These are phyloP conservation scores for Pogonomyrmex barbatus DNA, from an alignment of 1,140 invertebrate species.

Conservation along the genomic window DNA sequence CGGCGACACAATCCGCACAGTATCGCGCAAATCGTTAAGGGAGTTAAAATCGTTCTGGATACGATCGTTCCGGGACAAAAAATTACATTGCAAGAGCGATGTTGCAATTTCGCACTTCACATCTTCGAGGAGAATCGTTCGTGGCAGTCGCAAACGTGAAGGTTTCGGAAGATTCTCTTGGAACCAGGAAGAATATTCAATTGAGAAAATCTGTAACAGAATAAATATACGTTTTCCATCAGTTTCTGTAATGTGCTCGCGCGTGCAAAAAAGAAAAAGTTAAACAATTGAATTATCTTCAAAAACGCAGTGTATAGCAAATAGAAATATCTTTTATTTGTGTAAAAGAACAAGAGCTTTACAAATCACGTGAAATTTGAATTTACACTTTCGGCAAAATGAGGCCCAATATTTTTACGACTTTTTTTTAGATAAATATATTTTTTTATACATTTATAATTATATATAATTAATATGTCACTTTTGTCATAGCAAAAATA, in stretches of 20 bases:
- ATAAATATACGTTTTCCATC: background rate
- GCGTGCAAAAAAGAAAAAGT: background rate
- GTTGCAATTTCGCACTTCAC: constrained; percentile 8
- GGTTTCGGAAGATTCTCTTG: background rate
- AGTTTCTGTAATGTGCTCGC: background rate
- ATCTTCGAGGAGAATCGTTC: background rate
- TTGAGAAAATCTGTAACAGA: constrained; percentile 52
- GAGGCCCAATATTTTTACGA: background rate
- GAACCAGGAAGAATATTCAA: background rate
- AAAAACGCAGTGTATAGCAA: background rate
- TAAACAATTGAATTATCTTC: background rate
- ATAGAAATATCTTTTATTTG: background rate
- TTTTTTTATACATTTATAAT: background rate
- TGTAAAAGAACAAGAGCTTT: background rate
- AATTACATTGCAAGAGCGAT: background rate
- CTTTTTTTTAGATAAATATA: background rate
- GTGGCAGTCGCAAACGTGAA: background rate
- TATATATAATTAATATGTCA: background rate
- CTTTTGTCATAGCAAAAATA: background rate
- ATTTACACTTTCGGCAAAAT: background rate
- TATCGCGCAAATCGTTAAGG: constrained; percentile 7
- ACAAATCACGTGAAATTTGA: background rate
- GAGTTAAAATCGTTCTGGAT: background rate
- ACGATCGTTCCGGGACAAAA: background rate
- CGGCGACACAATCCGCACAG: constrained; percentile 45